Conservation (phyloP, 1,140 invertebrate genomes). For the Drosophila novamexicana region DNA sequence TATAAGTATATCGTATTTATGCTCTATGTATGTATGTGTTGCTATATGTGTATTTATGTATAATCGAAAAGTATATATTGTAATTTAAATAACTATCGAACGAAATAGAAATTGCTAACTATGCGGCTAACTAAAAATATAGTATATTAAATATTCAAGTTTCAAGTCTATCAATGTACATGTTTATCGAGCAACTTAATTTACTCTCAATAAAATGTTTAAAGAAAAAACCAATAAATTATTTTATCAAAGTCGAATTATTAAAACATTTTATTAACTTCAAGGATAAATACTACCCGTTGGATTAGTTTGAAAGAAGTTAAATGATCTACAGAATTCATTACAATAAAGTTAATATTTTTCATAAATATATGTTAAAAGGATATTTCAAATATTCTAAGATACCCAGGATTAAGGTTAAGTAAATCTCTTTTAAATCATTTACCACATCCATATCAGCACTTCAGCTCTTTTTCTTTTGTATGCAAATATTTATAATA, state of each 20-base stretch:
- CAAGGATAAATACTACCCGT: too few relatives aligned
- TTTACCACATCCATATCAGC: conserved; percentile 6
- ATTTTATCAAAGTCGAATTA: not conserved
- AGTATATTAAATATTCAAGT: conserved; percentile 59
- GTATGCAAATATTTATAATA: conserved; percentile 52
- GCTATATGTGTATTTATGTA: conserved; percentile 68
- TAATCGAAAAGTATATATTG: conserved; percentile 31
- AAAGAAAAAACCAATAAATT: not conserved
- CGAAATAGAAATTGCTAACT: conserved; percentile 34
- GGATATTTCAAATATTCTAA: too few relatives aligned
- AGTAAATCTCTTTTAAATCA: conserved; percentile 8
- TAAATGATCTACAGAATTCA: too few relatives aligned
- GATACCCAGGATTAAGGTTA: not conserved
- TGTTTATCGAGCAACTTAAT: conserved; percentile 58
- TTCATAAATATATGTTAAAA: too few relatives aligned
- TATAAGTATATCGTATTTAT: conserved; percentile 55
- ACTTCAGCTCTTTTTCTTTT: conserved; percentile 22
- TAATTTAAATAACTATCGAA: conserved; percentile 52
- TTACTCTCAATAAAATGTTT: conserved; percentile 73
- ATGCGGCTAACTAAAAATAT: conserved; percentile 57
- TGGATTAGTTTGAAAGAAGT: too few relatives aligned
- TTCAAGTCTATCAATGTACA: conserved; percentile 65
- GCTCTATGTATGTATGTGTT: conserved; percentile 68
- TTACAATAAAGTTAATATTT: too few relatives aligned
- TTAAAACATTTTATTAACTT: too few relatives aligned